Conservation (phyloP, 2,113 vertebrate genomes). For the Malurus alboscapulatus region DNA sequence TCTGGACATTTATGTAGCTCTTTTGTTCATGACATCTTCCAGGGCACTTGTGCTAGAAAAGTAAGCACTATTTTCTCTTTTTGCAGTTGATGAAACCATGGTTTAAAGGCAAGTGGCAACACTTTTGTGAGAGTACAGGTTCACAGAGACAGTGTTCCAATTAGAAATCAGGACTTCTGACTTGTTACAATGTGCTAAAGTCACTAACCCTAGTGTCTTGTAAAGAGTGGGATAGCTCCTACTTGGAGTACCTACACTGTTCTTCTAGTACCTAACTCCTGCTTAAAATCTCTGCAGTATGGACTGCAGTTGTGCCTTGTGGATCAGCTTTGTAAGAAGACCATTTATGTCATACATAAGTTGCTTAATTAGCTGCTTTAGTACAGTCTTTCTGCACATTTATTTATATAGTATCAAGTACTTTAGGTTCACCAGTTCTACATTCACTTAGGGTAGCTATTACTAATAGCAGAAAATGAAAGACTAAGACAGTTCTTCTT, state of each 20-base stretch:
- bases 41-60: not conserved
- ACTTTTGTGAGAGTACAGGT: not conserved
- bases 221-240: not conserved
- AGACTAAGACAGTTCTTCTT: not conserved
- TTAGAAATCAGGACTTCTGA: not conserved
- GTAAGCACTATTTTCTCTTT: not conserved
- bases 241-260: not conserved
- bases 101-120: not conserved
- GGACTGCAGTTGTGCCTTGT: not conserved
- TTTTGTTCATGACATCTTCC: not conserved
- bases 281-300: not conserved
- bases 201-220: not conserved
- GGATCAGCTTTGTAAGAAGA: not conserved
- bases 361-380: not conserved
- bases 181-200: not conserved
- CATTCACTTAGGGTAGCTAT: not conserved
- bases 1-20: not conserved
- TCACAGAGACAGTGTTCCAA: not conserved
- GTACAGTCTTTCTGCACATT: not conserved
- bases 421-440: not conserved
- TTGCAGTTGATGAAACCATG: not conserved
- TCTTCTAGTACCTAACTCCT: not conserved
- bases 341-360: not conserved
- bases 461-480: not conserved
- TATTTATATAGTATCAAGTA: not conserved